These are phyloP conservation scores for Artibeus lituratus DNA, from an alignment of 2,797 vertebrate genomes.

Conservation along the genomic window DNA sequence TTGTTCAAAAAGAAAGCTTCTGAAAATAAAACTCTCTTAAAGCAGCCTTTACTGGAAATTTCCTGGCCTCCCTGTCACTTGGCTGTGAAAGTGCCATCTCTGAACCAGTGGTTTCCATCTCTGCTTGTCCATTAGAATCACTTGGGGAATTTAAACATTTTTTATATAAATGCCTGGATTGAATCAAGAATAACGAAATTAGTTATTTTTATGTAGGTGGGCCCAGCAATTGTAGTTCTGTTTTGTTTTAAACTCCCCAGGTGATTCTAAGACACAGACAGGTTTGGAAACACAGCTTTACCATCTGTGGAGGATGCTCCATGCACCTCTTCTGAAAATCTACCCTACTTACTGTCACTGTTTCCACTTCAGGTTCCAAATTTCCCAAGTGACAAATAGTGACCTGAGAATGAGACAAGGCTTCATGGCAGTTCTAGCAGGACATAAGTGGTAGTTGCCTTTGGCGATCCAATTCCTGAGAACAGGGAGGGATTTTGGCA, in stretches of 20 bases:
- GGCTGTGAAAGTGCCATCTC: neutral
- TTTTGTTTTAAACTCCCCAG: neutral
- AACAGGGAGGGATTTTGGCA: neutral
- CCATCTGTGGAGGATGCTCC: neutral
- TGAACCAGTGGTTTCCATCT: neutral
- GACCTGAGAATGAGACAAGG: neutral
- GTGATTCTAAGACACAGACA: neutral
- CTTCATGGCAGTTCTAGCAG: neutral
- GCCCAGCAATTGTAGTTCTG: neutral
- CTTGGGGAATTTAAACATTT: neutral
- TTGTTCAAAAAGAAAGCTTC: neutral
- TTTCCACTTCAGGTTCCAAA: neutral
- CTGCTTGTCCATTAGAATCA: neutral
- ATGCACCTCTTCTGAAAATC: neutral
- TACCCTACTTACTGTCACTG: neutral
- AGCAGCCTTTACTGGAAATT: neutral
- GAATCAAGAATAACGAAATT: neutral
- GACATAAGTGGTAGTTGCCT: neutral
- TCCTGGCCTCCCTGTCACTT: neutral
- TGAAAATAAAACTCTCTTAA: neutral
- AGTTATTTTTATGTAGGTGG: neutral
- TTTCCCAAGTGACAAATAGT: neutral
- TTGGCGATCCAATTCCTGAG: neutral
- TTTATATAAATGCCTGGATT: neutral
- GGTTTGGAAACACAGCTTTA: neutral